These are phyloP conservation scores for Caenorhabditis drosophilae DNA, from an alignment of 2,888 invertebrate genomes.

Conservation along the genomic window DNA sequence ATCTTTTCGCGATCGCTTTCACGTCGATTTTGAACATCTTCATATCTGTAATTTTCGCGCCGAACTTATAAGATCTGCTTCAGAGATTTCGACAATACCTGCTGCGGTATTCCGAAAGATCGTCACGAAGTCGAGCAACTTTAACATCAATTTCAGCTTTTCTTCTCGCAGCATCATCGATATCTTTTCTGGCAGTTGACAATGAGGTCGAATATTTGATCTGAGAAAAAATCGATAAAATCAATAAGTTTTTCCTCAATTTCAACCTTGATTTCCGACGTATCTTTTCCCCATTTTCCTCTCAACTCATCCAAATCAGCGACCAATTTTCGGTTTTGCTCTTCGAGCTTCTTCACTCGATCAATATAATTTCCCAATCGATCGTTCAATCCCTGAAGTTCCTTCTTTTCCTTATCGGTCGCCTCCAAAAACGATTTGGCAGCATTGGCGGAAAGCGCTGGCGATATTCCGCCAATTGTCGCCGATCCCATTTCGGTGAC, in stretches of 20 bases:
- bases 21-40: constrained; percentile 65
- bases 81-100: constrained; percentile 35
- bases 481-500: constrained; percentile 69
- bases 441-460: constrained; percentile 67
- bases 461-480: constrained; percentile 67
- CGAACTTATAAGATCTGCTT: not conserved
- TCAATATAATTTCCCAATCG: constrained; percentile 73
- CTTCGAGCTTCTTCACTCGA: constrained; percentile 69
- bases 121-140: constrained; percentile 71
- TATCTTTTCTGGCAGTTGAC: constrained; percentile 71
- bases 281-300: constrained; percentile 69
- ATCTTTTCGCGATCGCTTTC: constrained; percentile 67
- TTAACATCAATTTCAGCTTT: constrained; percentile 72
- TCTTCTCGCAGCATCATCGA: constrained; percentile 72
- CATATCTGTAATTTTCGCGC: constrained; percentile 52
- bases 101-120: constrained; percentile 69
- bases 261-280: constrained; percentile 65
- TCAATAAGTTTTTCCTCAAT: not conserved
- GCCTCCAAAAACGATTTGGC: constrained; percentile 68
- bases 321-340: constrained; percentile 68
- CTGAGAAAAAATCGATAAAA: constrained; percentile 56
- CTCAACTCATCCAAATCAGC: constrained; percentile 68
- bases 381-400: constrained; percentile 72
- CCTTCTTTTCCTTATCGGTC: constrained; percentile 72
- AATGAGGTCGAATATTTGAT: constrained; percentile 72